phyloP scores from a whole-genome alignment of 2,888 invertebrate species.

The Allacma fusca region DNA sequence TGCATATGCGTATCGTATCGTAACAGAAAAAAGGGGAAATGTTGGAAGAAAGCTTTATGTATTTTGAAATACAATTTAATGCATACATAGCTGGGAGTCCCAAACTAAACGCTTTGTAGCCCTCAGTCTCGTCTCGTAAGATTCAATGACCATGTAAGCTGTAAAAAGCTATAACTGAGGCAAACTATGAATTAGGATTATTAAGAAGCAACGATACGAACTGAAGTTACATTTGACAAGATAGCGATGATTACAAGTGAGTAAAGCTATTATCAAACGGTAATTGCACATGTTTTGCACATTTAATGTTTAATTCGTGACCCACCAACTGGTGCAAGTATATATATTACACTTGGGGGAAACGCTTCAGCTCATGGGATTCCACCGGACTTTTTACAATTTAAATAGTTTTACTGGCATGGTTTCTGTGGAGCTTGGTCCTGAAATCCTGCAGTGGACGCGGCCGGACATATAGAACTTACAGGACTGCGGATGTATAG shows the following conservation, averaged over 20 bases:
- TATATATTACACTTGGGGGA: background rate
- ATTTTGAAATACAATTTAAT: no score
- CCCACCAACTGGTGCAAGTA: slow-evolving; percentile 39
- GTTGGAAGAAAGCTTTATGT: no score
- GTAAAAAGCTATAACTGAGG: slow-evolving; percentile 28
- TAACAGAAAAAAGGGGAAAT: no score
- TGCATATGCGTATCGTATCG: no score
- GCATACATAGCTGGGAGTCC: background rate
- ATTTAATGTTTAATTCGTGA: slow-evolving; percentile 61
- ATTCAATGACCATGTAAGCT: slow-evolving; percentile 13
- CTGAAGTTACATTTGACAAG: slow-evolving; percentile 53
- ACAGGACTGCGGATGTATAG: no score
- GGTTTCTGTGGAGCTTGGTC: no score
- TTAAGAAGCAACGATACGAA: slow-evolving; percentile 42
- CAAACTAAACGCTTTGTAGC: background rate
- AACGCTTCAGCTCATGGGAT: background rate
- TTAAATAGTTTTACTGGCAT: no score
- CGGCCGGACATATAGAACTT: no score
- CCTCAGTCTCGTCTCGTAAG: background rate
- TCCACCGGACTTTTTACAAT: no score
- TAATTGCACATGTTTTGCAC: slow-evolving; percentile 60
- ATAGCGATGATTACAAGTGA: slow-evolving; percentile 51
- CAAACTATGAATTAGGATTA: slow-evolving; percentile 33
- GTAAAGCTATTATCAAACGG: slow-evolving; percentile 52
- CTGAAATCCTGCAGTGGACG: no score